Evolutionary conservation across 2,888 invertebrate species (phyloP).

Genomic region (Aromia moschata): DNA sequence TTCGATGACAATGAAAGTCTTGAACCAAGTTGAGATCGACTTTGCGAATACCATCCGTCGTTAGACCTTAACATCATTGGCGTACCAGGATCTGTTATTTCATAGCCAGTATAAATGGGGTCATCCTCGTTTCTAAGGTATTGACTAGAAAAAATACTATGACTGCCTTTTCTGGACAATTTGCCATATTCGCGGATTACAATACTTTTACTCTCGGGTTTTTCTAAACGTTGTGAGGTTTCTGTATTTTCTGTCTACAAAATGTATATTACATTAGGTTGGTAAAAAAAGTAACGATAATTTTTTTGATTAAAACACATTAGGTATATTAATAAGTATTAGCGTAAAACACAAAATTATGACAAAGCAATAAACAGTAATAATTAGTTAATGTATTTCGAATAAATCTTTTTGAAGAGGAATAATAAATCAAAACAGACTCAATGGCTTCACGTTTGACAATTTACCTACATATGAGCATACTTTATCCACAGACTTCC

Average conservation of each 20-base stretch:
- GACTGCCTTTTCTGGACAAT: conserved; percentile 40
- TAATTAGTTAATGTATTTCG: too few species aligned
- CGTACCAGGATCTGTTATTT: conserved; percentile 71
- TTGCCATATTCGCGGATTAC: conserved; percentile 56
- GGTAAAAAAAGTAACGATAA: background rate
- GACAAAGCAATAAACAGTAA: too few species aligned
- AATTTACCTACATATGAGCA: too few species aligned
- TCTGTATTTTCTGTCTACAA: conserved; percentile 27
- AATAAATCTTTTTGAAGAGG: too few species aligned
- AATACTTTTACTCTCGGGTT: conserved; percentile 10
- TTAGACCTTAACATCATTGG: conserved; percentile 74
- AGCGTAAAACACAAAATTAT: too few species aligned
- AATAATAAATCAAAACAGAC: too few species aligned
- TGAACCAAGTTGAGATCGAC: conserved; percentile 55
- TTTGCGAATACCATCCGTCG: conserved; percentile 70
- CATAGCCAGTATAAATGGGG: conserved; percentile 67
- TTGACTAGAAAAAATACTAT: conserved; percentile 69
- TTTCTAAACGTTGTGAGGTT: conserved; percentile 30
- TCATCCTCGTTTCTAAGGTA: conserved; percentile 73
- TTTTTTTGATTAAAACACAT: too few species aligned
- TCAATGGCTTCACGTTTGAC: too few species aligned
- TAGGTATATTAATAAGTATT: too few species aligned
- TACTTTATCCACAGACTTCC: too few species aligned
- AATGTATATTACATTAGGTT: background rate
- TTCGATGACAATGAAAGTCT: conserved; percentile 62